Evolutionary conservation across 2,797 vertebrate genomes (phyloP).

Genomic region (Hydrocynus forskahlii): DNA sequence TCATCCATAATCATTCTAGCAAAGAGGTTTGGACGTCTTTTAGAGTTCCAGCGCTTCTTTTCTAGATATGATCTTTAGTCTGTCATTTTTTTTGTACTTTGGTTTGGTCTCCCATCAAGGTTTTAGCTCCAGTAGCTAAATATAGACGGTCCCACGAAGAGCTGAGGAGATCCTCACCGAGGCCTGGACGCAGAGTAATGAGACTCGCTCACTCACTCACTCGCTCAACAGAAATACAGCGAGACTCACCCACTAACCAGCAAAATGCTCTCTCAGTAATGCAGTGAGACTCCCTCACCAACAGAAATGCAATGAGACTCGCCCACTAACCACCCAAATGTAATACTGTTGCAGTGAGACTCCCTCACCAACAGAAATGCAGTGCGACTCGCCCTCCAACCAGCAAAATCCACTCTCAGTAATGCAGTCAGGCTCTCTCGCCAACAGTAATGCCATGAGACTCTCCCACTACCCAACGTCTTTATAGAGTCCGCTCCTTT

Average conservation of each 20-base stretch:
- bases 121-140: no score
- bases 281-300: neutral
- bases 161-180: no score
- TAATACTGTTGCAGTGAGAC: neutral
- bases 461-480: neutral
- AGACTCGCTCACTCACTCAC: neutral
- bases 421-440: neutral
- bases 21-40: no score
- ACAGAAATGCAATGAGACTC: neutral
- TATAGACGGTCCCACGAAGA: no score
- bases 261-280: neutral
- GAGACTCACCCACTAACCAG: neutral
- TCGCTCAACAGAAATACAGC: neutral
- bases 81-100: no score
- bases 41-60: no score
- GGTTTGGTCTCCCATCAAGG: no score
- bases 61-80: no score
- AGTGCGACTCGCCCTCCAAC: neutral
- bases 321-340: neutral
- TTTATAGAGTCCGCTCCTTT: neutral
- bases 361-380: neutral
- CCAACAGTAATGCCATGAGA: neutral
- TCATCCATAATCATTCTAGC: no score
- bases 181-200: neutral
- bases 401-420: neutral